Percentiles rank a stretch among this genome's conserved stretches.
phyloP scores from a whole-genome alignment of 30 jellyfish, hydroid and myxozoan genomes.

The Aurelia sp. region DNA sequence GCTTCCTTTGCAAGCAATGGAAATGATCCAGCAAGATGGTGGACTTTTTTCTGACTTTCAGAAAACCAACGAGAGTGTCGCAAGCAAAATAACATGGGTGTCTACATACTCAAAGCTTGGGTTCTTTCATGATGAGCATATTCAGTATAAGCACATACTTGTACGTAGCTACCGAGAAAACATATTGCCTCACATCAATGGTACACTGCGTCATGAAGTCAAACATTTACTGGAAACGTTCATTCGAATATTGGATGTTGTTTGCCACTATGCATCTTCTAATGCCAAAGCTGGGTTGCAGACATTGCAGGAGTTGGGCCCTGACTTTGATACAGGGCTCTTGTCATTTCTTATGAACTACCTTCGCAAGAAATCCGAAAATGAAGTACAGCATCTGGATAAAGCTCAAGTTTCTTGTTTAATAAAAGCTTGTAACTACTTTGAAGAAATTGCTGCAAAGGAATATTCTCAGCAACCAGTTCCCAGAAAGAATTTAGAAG shows the following conservation, averaged over 20 bases:
- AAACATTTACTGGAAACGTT: not conserved
- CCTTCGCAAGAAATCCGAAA: not conserved
- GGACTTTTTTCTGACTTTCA: constrained; percentile 1
- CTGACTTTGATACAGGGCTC: constrained; percentile 38
- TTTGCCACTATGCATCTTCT: constrained; percentile 3
- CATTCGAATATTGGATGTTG: not conserved
- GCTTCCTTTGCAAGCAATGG: constrained; percentile 13
- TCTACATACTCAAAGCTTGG: not conserved
- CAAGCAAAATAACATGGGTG: constrained; percentile 44
- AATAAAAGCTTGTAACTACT: not conserved
- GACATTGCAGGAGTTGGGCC: constrained; percentile 5
- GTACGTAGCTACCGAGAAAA: constrained; percentile 35
- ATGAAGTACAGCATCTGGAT: not conserved
- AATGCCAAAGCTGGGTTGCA: constrained; percentile 18
- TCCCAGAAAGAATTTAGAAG: not conserved
- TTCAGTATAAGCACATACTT: not conserved
- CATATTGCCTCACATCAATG: constrained; percentile 39
- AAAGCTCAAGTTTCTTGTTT: not conserved
- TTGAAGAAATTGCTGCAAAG: constrained; percentile 6
- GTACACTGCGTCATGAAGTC: not conserved
- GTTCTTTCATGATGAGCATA: not conserved
- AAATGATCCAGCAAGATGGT: constrained; percentile 6
- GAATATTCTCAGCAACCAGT: not conserved
- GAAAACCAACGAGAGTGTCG: constrained; percentile 16
- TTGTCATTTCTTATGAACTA: not conserved